These are phyloP conservation scores for Machimus atricapillus DNA, from an alignment of 2,888 invertebrate genomes.

Conservation along the genomic window DNA sequence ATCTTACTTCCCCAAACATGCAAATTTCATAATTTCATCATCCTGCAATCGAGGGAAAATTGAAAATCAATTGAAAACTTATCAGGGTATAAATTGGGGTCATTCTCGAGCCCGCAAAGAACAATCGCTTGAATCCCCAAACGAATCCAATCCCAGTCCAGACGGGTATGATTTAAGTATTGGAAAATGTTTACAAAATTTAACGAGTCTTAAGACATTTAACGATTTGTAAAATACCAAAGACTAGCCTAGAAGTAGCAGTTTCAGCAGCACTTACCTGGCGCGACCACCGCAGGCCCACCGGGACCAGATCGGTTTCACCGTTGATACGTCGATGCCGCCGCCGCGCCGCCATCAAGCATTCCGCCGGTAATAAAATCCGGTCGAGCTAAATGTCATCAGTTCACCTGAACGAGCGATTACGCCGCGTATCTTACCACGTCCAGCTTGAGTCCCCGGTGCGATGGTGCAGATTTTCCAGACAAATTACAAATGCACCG, in stretches of 20 bases:
- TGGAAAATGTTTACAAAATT: neutral
- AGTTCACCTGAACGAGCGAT: conserved; percentile 15
- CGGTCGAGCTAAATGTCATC: conserved; percentile 29
- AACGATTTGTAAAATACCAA: conserved; percentile 20
- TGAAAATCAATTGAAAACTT: neutral
- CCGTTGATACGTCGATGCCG: neutral
- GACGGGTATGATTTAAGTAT: neutral
- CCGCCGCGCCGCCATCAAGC: neutral
- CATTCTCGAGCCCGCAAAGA: neutral
- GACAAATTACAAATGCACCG: neutral
- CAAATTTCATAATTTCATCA: neutral
- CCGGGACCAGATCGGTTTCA: neutral
- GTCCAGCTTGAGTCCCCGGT: neutral
- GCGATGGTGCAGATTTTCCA: neutral
- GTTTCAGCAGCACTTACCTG: neutral
- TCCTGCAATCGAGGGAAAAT: neutral
- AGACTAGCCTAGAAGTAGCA: neutral
- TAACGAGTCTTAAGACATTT: conserved; percentile 18
- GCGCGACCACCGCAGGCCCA: neutral
- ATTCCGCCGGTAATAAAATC: conserved; percentile 33
- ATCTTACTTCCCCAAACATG: neutral
- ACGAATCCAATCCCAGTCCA: neutral
- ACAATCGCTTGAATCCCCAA: neutral
- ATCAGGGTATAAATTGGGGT: neutral
- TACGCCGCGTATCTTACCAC: neutral